Base-by-base conservation (phyloP, 2,113 vertebrate species). In the Erythrolamprus reginae region DNA sequence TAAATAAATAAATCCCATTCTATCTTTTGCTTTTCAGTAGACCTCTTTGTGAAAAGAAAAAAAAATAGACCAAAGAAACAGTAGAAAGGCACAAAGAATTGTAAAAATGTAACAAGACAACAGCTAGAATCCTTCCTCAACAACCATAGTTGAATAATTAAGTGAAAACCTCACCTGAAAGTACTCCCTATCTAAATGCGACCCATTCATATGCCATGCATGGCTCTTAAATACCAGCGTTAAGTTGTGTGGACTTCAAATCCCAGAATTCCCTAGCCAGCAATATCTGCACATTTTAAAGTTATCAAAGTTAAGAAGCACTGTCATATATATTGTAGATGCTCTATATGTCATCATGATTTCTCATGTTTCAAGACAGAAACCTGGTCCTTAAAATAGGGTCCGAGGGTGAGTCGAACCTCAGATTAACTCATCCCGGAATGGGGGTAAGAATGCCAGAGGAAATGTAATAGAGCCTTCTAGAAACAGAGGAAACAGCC, bases 361-460 rank as follows among this genome's bases (percentile, higher is more conserved):
- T 58, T 83, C 86, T 38, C 52, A 61, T 83, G 21, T 56, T 83
- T 53, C 33, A 47, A 87, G 42, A 52, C 70, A 48, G 65, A 87
- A n/a, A 21, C 21, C 28, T 82, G 52, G 38, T 53, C 82, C 45
- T 88, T 56, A 48, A 88, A 88, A 58, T 56, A 83, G 6, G 21
- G 38, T 88, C 56, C 15, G 28, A 42, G 48, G 50, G 26, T 48
- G 48, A 91, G 58, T 38, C 3, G 3, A 45, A 19, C 26, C 56
- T 70, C 56, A 89, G 70, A 89, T 91, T 86, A 91, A 85, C 55
- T 58, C 86, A 47, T 91, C 86, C 52, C 13, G 52, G 65, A 45
- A 3, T 51, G 61, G 70, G 4, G 13, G 28, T 58, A 45, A 55
- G 77, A 42, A 50, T 23, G 82, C 45, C 0, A 0, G 5, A 88